phyloP scores from a whole-genome alignment of 2,113 vertebrate species.

The Saguinus imperator region DNA sequence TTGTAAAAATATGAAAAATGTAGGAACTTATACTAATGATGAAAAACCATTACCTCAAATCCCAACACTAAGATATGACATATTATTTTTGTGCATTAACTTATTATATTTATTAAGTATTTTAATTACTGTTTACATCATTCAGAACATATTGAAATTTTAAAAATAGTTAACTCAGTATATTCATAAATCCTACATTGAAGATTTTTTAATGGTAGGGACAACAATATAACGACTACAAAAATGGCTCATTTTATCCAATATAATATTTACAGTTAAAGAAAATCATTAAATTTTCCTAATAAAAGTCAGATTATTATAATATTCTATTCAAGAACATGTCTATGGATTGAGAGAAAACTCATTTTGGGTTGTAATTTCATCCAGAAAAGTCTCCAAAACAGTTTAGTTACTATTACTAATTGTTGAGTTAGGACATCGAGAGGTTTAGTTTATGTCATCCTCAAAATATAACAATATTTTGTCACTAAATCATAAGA shows the following conservation, averaged over 20 bases:
- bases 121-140: background rate
- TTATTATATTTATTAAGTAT: background rate
- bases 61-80: background rate
- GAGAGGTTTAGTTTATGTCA: background rate
- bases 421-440: background rate
- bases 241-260: background rate
- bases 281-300: background rate
- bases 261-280: constrained; percentile 9
- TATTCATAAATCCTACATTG: background rate
- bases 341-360: background rate
- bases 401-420: background rate
- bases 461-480: constrained; percentile 16
- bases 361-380: background rate
- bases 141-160: background rate
- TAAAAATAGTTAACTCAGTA: background rate
- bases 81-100: background rate
- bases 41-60: background rate
- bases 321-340: background rate
- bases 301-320: background rate
- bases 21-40: background rate
- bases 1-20: background rate
- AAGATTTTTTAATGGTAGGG: constrained; percentile 33
- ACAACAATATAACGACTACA: background rate
- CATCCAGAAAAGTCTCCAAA: constrained; percentile 23
- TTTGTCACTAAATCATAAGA: background rate